phyloP scores from a whole-genome alignment of 2,888 invertebrate species.

The Morinoia aosen region DNA sequence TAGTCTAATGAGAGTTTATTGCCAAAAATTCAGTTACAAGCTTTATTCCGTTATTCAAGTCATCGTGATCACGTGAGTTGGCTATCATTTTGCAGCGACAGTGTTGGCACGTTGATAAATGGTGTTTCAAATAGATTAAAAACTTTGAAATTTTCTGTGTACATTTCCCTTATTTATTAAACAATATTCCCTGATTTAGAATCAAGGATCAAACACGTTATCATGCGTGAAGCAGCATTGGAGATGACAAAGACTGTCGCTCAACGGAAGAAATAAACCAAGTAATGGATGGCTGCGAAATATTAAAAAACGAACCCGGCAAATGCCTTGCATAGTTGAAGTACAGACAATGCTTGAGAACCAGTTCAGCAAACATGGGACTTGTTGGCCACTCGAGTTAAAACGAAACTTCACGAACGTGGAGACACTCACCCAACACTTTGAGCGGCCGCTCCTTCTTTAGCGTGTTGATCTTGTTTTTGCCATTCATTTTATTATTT shows the following conservation, averaged over 20 bases:
- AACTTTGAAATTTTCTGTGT: too few relatives aligned
- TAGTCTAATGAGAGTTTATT: not conserved
- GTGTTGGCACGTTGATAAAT: too few relatives aligned
- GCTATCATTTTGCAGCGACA: too few relatives aligned
- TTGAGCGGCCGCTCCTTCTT: not conserved
- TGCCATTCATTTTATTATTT: not conserved
- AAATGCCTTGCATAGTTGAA: not conserved
- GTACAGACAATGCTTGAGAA: not conserved
- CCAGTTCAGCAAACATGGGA: not conserved
- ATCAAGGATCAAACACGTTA: not conserved
- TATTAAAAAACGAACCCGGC: too few relatives aligned
- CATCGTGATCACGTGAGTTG: not conserved
- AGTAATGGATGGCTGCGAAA: not conserved
- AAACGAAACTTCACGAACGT: not conserved
- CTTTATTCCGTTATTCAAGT: not conserved
- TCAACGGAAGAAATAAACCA: not conserved
- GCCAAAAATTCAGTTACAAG: not conserved
- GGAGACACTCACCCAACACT: not conserved
- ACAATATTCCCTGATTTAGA: not conserved
- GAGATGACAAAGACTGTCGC: not conserved
- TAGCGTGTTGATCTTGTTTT: not conserved
- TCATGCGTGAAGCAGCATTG: not conserved
- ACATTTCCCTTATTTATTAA: too few relatives aligned
- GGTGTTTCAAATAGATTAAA: too few relatives aligned
- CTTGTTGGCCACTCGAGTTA: not conserved